Conservation (phyloP, 1,140 invertebrate species). For the Neodiprion fabricii region DNA sequence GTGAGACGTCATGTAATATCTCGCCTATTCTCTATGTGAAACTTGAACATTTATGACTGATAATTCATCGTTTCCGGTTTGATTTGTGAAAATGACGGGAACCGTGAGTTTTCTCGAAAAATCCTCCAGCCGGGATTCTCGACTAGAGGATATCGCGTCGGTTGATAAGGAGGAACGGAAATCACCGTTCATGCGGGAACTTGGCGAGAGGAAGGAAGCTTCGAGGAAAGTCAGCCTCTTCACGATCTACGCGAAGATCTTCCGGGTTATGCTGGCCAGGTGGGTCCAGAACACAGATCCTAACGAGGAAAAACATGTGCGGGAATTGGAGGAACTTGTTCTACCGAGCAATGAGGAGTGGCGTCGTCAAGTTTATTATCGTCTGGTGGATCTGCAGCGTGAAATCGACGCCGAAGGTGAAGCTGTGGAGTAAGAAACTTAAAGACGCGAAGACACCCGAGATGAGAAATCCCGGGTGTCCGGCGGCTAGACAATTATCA, state of each 20-base stretch:
- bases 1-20: too few relatives aligned
- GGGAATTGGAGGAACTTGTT: constrained; percentile 51
- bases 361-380: constrained; percentile 75
- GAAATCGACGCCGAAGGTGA: constrained; percentile 38
- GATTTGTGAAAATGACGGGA: background rate
- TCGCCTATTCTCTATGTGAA: too few relatives aligned
- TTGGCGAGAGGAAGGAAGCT: constrained; percentile 17
- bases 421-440: background rate
- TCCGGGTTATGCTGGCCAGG: constrained; percentile 43
- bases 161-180: background rate
- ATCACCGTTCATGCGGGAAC: background rate
- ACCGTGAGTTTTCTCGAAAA: background rate
- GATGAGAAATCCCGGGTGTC: too few relatives aligned
- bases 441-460: background rate
- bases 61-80: background rate
- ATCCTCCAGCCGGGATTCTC: background rate
- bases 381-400: constrained; percentile 74
- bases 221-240: constrained; percentile 39
- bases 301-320: constrained; percentile 21
- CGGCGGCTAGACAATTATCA: too few relatives aligned
- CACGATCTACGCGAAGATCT: constrained; percentile 44
- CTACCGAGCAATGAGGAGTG: constrained; percentile 77
- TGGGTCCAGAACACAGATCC: constrained; percentile 29
- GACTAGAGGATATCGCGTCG: background rate
- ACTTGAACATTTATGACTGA: background rate